Conservation (phyloP, 2,113 vertebrate genomes). For the Microcebus griseorufus region DNA sequence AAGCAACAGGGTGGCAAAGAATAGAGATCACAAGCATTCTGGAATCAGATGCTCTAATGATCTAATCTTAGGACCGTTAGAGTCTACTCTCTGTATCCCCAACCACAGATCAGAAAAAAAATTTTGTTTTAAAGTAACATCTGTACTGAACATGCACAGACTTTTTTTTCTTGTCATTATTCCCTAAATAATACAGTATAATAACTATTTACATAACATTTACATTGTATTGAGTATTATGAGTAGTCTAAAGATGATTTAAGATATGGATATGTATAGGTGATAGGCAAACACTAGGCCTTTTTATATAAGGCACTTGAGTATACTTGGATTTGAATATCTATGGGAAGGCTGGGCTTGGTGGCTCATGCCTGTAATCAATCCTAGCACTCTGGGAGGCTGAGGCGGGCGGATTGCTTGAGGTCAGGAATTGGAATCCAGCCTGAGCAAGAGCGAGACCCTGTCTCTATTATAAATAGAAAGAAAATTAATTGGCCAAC, state of each 20-base stretch:
- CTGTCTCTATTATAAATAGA: too few relatives aligned
- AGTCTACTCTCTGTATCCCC: neutral
- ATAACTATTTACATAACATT: neutral
- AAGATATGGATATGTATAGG: neutral
- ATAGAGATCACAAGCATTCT: neutral
- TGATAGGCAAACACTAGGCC: neutral
- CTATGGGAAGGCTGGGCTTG: too few relatives aligned
- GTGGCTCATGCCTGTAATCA: too few relatives aligned
- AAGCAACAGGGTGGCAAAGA: neutral
- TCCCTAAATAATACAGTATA: neutral
- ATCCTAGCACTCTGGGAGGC: too few relatives aligned
- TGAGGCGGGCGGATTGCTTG: too few relatives aligned
- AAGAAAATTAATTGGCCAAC: too few relatives aligned
- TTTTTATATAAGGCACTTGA: neutral
- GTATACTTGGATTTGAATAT: neutral
- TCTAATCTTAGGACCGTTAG: neutral
- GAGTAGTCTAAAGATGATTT: neutral
- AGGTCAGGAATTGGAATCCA: too few relatives aligned
- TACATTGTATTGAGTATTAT: neutral
- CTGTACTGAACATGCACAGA: neutral
- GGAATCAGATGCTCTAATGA: neutral
- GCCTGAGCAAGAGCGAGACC: too few relatives aligned
- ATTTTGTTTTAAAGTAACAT: neutral
- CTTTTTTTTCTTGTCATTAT: neutral
- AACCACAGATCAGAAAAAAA: neutral